phyloP scores from a whole-genome alignment of 2,113 vertebrate species.

The Tachysurus vachellii region DNA sequence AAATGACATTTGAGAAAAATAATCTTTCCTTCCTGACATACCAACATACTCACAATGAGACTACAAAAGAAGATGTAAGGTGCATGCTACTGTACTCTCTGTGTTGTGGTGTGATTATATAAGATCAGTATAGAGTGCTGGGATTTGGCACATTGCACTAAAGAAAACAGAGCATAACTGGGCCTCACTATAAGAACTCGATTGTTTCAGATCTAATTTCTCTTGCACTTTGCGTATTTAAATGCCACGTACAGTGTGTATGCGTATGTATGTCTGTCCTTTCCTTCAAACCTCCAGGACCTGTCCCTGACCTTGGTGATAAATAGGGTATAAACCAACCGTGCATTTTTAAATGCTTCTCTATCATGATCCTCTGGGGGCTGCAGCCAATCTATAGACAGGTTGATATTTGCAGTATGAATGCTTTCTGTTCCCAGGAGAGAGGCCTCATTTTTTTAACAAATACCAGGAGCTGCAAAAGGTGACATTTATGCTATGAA shows the following conservation, averaged over 20 bases:
- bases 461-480: slow-evolving; percentile 49
- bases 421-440: slow-evolving; percentile 35
- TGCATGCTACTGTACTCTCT: neutral
- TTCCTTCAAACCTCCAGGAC: neutral
- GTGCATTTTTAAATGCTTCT: slow-evolving; percentile 4
- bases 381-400: slow-evolving; percentile 30
- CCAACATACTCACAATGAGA: neutral
- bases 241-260: neutral
- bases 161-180: neutral
- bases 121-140: neutral
- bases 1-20: neutral
- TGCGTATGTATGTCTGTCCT: neutral
- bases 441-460: slow-evolving; percentile 43
- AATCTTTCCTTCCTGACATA: neutral
- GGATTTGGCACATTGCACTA: neutral
- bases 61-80: neutral
- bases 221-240: neutral
- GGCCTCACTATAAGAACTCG: neutral
- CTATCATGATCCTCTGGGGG: neutral
- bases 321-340: slow-evolving; percentile 11
- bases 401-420: slow-evolving; percentile 46
- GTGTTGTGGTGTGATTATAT: neutral
- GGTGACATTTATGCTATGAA: slow-evolving; percentile 56
- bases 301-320: slow-evolving; percentile 23
- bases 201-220: neutral